Base-by-base conservation (phyloP, 2,797 vertebrate genomes). In the Enteromius treurensis region DNA sequence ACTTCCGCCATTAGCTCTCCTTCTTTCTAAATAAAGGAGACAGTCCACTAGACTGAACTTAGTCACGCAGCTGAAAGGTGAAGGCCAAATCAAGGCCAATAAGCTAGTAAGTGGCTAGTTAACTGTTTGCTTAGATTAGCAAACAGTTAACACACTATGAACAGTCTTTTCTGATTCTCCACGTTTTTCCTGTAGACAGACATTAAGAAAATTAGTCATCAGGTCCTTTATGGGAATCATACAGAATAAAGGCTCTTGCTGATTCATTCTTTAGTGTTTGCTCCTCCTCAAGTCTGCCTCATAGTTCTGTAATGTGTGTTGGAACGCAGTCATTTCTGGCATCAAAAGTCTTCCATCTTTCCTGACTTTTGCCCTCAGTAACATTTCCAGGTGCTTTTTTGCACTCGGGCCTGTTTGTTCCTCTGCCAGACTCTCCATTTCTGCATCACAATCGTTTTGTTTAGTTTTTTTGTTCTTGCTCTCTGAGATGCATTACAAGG, bases 1-100 rank as follows among this genome's bases (percentile, higher is more conserved):
- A 88, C 88, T 90, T 86, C 88, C 83, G 64, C 89, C 84, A 92
- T 90, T 83, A 89, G 78, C 15, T 67, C 75, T 81, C 69, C 42
- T 47, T 60, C 26, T 21, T 26, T 71, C 78, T 62, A 74, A 42
- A 74, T 64, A 74, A 76, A 45, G 58, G 17, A 64, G 47, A 67
- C 75, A 64, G 80, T 81, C 62, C 77, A 42, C 51, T 68, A 42
- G 55, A 40, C n/a, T 73, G 58, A n/a, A 70, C 53, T 11, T 65
- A 45, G 19, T 49, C 73, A 21, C 53, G 68, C 21, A 32, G 60
- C n/a, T 74, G 5, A 53, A 65, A 65, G 75, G 53, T 69, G 37
- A 64, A 65, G 69, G 58, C 64, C 65, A 80, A 53, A 60, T 17
- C 51, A 32, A 82, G 37, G 14, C 49, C 58, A 75, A 19, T 40